Evolutionary conservation across 92 coral and sea anemone genomes (phyloP).

Genomic region (Pocillopora meandrina): DNA sequence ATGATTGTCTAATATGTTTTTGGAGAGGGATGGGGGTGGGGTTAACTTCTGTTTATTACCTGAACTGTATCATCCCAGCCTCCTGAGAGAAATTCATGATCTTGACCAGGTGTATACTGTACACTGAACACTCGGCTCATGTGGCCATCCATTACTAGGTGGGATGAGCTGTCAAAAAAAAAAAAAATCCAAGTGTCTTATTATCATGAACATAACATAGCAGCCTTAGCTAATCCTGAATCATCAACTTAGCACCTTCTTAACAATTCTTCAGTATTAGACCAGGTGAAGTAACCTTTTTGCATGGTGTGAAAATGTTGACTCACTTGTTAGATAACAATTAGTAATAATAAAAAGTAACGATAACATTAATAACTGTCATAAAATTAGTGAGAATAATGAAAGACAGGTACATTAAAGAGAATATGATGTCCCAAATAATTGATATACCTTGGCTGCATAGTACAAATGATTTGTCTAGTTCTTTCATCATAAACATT

Average conservation of each 20-base stretch:
- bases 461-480: constrained; percentile 67
- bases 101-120: constrained; percentile 86
- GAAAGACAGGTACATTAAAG: not conserved
- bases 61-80: constrained; percentile 99
- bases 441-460: constrained; percentile 80
- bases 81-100: constrained; percentile 82
- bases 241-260: not conserved
- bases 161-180: constrained; percentile 76
- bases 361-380: too few species aligned
- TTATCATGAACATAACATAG: not conserved
- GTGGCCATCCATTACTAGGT: constrained; percentile 98
- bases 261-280: too few species aligned
- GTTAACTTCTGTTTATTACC: constrained; percentile 39
- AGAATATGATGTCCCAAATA: not conserved
- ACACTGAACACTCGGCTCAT: constrained; percentile 93
- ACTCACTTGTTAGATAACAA: too few species aligned
- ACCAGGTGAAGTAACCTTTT: too few species aligned
- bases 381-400: too few species aligned
- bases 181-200: not conserved
- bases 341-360: too few species aligned
- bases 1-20: too few species aligned
- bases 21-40: too few species aligned
- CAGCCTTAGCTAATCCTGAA: not conserved
- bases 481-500: constrained; percentile 91
- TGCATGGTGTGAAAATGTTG: too few species aligned